Percentiles rank a stretch among this genome's conserved stretches.
Conservation (phyloP, 2,113 vertebrate species). For the Charina bottae region DNA sequence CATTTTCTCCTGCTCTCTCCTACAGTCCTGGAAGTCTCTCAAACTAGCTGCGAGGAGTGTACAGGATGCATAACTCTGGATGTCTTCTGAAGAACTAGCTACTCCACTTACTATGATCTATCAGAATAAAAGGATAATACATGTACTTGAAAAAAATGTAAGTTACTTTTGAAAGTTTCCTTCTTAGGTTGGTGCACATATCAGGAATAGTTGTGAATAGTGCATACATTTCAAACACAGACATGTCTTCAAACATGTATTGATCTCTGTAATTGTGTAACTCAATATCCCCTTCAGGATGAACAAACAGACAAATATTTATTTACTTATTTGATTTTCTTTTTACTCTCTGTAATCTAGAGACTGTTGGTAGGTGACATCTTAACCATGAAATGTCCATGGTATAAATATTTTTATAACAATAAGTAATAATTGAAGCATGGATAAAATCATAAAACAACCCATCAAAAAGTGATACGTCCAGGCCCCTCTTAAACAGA, state of each 20-base stretch:
- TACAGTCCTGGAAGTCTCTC: constrained; percentile 57
- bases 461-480: background rate
- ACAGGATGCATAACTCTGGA: constrained; percentile 87
- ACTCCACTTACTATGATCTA: constrained; percentile 94
- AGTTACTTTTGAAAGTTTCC: background rate
- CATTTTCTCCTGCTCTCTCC: constrained; percentile 53
- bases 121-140: constrained; percentile 49
- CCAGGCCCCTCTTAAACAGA: background rate
- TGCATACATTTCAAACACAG: background rate
- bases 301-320: background rate
- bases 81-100: constrained; percentile 87
- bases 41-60: constrained; percentile 87
- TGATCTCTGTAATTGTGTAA: background rate
- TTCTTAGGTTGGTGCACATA: background rate
- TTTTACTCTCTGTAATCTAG: background rate
- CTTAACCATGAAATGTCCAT: background rate
- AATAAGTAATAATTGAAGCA: background rate
- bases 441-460: background rate
- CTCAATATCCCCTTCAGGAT: background rate
- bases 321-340: background rate
- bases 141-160: constrained; percentile 30
- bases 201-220: background rate
- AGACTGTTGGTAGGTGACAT: background rate
- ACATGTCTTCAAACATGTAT: background rate
- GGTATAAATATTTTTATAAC: background rate